Evolutionary conservation across 2,113 vertebrate genomes (phyloP).

Genomic region (Peromyscus maniculatus): DNA sequence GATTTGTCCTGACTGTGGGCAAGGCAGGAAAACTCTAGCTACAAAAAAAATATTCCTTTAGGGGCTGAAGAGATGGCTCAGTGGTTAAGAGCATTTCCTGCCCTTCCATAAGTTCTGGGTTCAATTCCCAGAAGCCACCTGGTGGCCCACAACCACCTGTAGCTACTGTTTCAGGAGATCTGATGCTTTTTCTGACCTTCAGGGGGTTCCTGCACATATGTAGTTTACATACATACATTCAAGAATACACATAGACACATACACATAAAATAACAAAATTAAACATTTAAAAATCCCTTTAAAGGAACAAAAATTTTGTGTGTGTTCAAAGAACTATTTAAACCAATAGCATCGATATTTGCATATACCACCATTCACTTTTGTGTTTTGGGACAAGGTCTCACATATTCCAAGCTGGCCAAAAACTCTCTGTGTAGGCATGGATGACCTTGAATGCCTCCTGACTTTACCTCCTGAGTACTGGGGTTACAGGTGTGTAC

Average conservation of each 20-base stretch:
- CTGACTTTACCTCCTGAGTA: not conserved
- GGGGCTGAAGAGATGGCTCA: not conserved
- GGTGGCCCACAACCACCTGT: not conserved
- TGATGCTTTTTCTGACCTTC: not conserved
- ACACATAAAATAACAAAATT: not conserved
- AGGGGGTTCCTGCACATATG: not conserved
- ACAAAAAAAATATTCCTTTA: not conserved
- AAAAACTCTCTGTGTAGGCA: not conserved
- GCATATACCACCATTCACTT: not conserved
- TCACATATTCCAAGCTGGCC: not conserved
- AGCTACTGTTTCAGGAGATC: not conserved
- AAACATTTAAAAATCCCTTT: not conserved
- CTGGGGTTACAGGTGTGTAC: not conserved
- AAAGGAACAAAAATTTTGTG: not conserved
- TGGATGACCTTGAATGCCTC: not conserved
- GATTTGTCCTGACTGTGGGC: too few relatives aligned
- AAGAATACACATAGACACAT: not conserved
- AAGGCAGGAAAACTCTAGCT: too few relatives aligned
- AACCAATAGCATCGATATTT: not conserved
- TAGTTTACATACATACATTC: not conserved
- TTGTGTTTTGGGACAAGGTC: not conserved
- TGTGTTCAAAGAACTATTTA: conserved; percentile 13
- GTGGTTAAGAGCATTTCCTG: not conserved
- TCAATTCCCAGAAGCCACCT: not conserved
- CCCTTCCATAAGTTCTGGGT: not conserved